phyloP scores from a whole-genome alignment of 1,140 invertebrate genomes.

The Drosophila mayri region DNA sequence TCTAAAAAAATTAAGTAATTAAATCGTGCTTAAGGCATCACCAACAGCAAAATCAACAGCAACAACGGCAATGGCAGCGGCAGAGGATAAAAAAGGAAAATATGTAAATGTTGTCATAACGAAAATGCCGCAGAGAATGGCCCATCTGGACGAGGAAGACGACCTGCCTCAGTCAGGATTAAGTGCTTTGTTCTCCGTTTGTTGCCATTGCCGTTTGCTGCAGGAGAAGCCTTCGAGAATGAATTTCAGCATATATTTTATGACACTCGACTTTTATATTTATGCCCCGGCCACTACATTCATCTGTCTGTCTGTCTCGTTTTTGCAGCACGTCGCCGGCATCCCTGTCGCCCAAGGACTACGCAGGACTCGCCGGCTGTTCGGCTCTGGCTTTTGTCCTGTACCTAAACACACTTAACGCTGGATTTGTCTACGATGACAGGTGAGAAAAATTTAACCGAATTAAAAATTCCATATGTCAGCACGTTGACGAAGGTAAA shows the following conservation, averaged over 20 bases:
- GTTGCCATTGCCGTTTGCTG: constrained; percentile 31
- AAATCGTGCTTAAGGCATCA: constrained; percentile 36
- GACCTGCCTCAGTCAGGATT: constrained; percentile 54
- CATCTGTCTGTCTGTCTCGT: constrained; percentile 23
- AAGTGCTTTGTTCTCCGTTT: constrained; percentile 52
- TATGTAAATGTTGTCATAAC: constrained; percentile 54
- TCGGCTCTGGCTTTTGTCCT: constrained; percentile 91
- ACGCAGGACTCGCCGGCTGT: constrained; percentile 89
- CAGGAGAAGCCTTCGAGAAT: constrained; percentile 58
- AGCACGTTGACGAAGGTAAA: constrained; percentile 81
- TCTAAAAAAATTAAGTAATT: constrained; percentile 45
- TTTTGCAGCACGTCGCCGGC: constrained; percentile 47
- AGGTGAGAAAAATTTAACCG: constrained; percentile 86
- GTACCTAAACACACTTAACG: constrained; percentile 95
- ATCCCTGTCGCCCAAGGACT: constrained; percentile 87
- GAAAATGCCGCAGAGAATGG: constrained; percentile 53
- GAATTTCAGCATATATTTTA: constrained; percentile 81
- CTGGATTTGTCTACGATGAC: constrained; percentile 97
- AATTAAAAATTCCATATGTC: constrained; percentile 85
- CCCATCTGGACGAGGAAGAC: constrained; percentile 42
- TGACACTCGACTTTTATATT: constrained; percentile 81
- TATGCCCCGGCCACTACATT: constrained; percentile 62
- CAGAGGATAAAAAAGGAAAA: constrained; percentile 38
- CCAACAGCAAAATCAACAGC: constrained; percentile 7
- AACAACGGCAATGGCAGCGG: constrained; percentile 7